phyloP scores from a whole-genome alignment of 2,888 invertebrate species.

The Phorcus lineatus region DNA sequence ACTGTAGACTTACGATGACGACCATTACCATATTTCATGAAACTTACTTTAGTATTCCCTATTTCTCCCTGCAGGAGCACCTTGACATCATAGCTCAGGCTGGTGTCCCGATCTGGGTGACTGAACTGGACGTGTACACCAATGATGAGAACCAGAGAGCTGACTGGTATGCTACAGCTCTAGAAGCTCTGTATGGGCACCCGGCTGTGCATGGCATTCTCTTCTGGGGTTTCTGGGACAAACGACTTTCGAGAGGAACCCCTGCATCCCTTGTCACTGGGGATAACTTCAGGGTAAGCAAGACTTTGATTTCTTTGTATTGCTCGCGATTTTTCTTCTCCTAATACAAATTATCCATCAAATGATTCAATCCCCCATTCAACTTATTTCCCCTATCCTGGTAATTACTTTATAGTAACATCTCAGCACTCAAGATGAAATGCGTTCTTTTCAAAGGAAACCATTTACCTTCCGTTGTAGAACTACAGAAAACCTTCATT shows the following conservation, averaged over 20 bases:
- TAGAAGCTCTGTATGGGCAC: slow-evolving; percentile 34
- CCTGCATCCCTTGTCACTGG: slow-evolving; percentile 34
- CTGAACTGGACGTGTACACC: slow-evolving; percentile 42
- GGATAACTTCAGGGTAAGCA: slow-evolving; percentile 30
- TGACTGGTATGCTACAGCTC: slow-evolving; percentile 35
- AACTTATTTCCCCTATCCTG: too few species aligned
- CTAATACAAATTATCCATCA: too few species aligned
- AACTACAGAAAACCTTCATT: too few species aligned
- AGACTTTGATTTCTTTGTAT: neutral
- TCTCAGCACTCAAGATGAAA: too few species aligned
- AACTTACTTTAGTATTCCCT: too few species aligned
- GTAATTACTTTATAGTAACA: too few species aligned
- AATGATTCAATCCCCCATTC: too few species aligned
- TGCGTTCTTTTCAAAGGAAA: too few species aligned
- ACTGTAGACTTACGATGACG: too few species aligned
- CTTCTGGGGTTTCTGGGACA: slow-evolving; percentile 42
- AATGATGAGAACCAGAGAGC: slow-evolving; percentile 43
- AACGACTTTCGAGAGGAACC: slow-evolving; percentile 29
- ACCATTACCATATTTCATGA: too few species aligned
- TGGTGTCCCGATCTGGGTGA: slow-evolving; percentile 50
- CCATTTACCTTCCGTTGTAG: too few species aligned
- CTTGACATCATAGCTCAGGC: slow-evolving; percentile 45
- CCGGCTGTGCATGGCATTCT: slow-evolving; percentile 11
- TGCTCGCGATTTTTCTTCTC: too few species aligned
- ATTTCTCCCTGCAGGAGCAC: neutral